Conservation (phyloP, 2,888 invertebrate genomes). For the Falcaria lacertinaria region DNA sequence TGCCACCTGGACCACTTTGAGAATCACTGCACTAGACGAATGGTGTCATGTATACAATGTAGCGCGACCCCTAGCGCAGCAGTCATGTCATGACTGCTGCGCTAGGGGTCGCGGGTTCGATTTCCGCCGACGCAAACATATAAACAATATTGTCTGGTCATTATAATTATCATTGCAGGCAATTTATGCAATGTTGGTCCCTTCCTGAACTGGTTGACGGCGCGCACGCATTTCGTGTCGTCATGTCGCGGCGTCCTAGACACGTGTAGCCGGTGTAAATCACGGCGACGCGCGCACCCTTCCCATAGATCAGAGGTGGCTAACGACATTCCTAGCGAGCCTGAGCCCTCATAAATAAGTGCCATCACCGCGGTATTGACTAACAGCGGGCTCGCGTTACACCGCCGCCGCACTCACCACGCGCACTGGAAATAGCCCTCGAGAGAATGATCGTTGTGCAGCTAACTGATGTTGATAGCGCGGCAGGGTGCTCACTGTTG, state of each 20-base stretch:
- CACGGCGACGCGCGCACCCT: conserved; percentile 2
- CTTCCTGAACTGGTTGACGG: too few species aligned
- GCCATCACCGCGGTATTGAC: neutral
- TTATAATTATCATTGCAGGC: too few species aligned
- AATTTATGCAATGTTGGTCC: too few species aligned
- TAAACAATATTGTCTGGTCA: too few species aligned
- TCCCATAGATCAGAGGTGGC: neutral
- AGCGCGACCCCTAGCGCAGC: too few species aligned
- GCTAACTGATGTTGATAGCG: neutral
- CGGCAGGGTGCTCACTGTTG: neutral
- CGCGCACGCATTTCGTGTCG: neutral
- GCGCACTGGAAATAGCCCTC: neutral
- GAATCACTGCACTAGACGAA: too few species aligned
- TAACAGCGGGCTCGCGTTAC: neutral
- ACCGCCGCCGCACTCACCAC: neutral
- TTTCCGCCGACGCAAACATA: too few species aligned
- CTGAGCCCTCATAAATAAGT: conserved; percentile 1
- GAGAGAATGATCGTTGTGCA: neutral
- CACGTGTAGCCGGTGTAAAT: conserved; percentile 4
- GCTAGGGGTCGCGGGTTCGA: too few species aligned
- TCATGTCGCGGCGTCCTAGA: neutral
- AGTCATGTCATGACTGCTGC: too few species aligned
- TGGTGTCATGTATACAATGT: too few species aligned
- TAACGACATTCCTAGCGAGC: conserved; percentile 3
- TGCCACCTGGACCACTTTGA: too few species aligned